Conservation (phyloP, 2,113 vertebrate genomes). For the Microtus ochrogaster region DNA sequence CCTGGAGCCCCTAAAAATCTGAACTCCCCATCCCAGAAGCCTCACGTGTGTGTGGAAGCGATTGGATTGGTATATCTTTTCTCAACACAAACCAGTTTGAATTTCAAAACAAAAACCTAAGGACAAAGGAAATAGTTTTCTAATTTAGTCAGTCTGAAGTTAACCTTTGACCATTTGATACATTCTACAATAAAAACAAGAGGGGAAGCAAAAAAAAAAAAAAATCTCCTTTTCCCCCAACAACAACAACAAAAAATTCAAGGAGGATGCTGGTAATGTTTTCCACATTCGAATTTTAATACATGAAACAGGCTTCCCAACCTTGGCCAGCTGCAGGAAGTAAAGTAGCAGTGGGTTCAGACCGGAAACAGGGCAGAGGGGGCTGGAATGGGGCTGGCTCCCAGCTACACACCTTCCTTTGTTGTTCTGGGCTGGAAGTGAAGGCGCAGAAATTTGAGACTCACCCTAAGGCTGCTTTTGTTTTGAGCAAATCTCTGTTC, state of each 20-base stretch:
- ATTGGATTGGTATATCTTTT: constrained; percentile 50
- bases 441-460: constrained; percentile 56
- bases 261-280: constrained; percentile 91
- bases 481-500: constrained; percentile 52
- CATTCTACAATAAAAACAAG: constrained; percentile 87
- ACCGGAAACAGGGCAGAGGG: constrained; percentile 77
- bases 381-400: constrained; percentile 61
- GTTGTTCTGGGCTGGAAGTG: constrained; percentile 27
- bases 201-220: constrained; percentile 22
- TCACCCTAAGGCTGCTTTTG: constrained; percentile 21
- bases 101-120: constrained; percentile 82
- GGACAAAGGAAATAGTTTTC: constrained; percentile 89
- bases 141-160: constrained; percentile 85
- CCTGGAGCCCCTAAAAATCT: not conserved
- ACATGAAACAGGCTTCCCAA: constrained; percentile 91
- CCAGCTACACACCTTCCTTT: constrained; percentile 77
- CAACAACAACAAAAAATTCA: constrained; percentile 77
- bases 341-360: constrained; percentile 86
- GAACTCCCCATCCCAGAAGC: constrained; percentile 57
- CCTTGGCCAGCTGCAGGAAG: constrained; percentile 89
- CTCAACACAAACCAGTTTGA: constrained; percentile 75
- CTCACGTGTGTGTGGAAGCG: constrained; percentile 44
- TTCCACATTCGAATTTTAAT: constrained; percentile 92
- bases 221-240: not conserved
- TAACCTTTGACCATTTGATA: constrained; percentile 87